Conservation (phyloP, 2,113 vertebrate species). For the Porphyrio hochstetteri region DNA sequence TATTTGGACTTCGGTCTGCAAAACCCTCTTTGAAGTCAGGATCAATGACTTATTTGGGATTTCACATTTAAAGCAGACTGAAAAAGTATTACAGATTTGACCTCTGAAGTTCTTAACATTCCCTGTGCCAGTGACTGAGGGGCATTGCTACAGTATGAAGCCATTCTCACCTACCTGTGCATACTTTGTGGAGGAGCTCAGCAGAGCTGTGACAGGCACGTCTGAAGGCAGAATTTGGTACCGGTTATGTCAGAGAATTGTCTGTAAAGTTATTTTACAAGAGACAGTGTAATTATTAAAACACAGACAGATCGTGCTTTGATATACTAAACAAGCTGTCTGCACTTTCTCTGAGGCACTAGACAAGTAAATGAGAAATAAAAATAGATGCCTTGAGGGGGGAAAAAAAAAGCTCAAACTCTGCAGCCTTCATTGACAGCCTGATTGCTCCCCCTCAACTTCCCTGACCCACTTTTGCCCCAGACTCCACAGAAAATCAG, state of each 20-base stretch:
- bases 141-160: accelerated
- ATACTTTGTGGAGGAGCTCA: neutral
- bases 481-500: neutral
- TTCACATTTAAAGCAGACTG: neutral
- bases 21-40: neutral
- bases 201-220: neutral
- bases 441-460: neutral
- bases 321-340: conserved; percentile 24
- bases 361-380: conserved; percentile 26
- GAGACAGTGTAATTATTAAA: conserved; percentile 46
- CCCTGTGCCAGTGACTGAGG: neutral
- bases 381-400: conserved; percentile 9
- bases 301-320: conserved; percentile 23
- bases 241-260: neutral
- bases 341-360: neutral
- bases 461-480: neutral
- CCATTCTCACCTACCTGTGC: neutral
- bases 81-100: neutral
- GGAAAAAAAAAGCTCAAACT: neutral
- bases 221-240: neutral
- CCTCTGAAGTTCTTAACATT: neutral
- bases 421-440: neutral
- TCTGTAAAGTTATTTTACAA: conserved; percentile 19
- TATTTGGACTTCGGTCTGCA: neutral
- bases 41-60: neutral